phyloP scores from a whole-genome alignment of 2,797 vertebrate genomes.

The Acrossocheilus fasciatus region DNA sequence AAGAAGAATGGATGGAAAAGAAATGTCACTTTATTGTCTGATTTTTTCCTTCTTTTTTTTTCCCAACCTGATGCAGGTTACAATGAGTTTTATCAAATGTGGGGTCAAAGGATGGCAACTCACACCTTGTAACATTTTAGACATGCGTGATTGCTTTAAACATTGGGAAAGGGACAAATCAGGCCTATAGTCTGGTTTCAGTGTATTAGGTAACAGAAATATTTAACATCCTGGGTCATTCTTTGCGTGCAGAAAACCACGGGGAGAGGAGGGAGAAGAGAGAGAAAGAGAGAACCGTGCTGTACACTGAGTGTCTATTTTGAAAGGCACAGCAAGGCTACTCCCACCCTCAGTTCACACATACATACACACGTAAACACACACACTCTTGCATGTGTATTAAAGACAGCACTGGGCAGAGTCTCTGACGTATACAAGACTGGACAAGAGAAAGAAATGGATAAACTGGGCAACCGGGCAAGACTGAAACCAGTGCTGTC shows the following conservation, averaged over 20 bases:
- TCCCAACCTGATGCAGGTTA: conserved; percentile 72
- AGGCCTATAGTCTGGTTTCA: conserved; percentile 57
- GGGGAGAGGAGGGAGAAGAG: conserved; percentile 35
- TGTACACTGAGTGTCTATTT: conserved; percentile 66
- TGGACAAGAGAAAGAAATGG: conserved; percentile 58
- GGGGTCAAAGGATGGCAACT: conserved; percentile 58
- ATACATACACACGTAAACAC: conserved; percentile 44
- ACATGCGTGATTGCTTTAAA: conserved; percentile 58
- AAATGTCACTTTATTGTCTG: conserved; percentile 62
- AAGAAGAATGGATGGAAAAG: conserved; percentile 69
- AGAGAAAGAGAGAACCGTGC: conserved; percentile 57
- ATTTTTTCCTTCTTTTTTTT: conserved; percentile 56
- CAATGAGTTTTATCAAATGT: conserved; percentile 66
- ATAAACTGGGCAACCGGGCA: conserved; percentile 55
- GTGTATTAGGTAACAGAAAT: conserved; percentile 52
- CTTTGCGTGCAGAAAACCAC: conserved; percentile 66
- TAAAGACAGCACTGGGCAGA: conserved; percentile 70
- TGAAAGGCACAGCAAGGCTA: conserved; percentile 80
- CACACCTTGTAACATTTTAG: conserved; percentile 61
- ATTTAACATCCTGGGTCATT: conserved; percentile 64
- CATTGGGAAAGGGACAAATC: conserved; percentile 59
- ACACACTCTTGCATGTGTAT: conserved; percentile 66
- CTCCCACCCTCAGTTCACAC: conserved; percentile 73
- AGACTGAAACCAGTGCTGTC: conserved; percentile 68
- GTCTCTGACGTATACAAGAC: conserved; percentile 64